phyloP scores from a whole-genome alignment of 2,113 vertebrate genomes.

The Catharus bicknelli region DNA sequence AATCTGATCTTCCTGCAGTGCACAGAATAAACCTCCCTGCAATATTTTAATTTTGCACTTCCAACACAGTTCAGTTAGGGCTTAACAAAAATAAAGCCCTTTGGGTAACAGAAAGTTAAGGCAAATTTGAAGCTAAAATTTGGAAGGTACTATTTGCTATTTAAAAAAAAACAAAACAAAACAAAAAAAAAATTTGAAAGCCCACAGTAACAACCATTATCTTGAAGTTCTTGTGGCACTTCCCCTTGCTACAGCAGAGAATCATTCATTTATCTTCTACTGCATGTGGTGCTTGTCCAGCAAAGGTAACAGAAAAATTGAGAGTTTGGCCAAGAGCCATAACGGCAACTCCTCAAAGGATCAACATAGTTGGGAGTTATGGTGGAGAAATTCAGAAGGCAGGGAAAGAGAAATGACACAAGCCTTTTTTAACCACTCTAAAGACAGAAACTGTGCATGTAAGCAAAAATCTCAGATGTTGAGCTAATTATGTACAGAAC shows the following conservation, averaged over 20 bases:
- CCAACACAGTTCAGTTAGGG: background rate
- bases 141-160: background rate
- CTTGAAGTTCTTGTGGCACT: background rate
- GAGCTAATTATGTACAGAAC: background rate
- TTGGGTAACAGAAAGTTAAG: background rate
- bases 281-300: background rate
- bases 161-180: background rate
- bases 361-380: background rate
- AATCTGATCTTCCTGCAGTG: background rate
- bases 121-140: background rate
- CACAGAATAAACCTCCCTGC: background rate
- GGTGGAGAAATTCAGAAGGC: background rate
- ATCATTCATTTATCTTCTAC: background rate
- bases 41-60: background rate
- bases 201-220: background rate
- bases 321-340: background rate
- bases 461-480: background rate
- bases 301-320: conserved; percentile 11
- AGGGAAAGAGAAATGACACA: background rate
- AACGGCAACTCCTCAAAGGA: background rate
- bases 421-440: background rate
- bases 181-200: background rate
- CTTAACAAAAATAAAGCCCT: background rate
- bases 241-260: background rate
- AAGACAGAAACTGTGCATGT: fast-evolving